A percentile compares a stretch with the other conserved stretches of the same genome.
Evolutionary conservation across 2,888 invertebrate species (phyloP).

Genomic region (Machimus rusticus): DNA sequence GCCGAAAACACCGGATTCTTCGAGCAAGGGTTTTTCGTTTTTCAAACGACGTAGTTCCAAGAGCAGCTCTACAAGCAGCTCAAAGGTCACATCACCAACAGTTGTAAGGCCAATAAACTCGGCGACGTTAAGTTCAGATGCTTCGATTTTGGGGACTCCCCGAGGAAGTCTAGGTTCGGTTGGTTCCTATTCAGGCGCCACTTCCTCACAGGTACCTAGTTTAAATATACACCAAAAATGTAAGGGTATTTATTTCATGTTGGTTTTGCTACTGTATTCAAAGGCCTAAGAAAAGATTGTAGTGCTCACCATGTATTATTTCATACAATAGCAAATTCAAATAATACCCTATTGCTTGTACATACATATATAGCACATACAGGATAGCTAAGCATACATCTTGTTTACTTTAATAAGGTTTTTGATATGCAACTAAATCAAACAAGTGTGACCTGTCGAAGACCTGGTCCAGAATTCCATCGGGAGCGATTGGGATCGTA

Average conservation of each 20-base stretch:
- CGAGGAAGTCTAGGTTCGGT: conserved; percentile 60
- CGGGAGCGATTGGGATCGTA: conserved; percentile 61
- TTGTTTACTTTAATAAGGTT: conserved; percentile 33
- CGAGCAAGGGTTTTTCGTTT: conserved; percentile 59
- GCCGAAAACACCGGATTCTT: conserved; percentile 61
- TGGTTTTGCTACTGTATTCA: too few relatives aligned
- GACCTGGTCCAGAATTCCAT: conserved; percentile 53
- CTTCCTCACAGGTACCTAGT: conserved; percentile 26
- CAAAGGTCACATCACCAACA: conserved; percentile 37
- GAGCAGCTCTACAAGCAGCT: conserved; percentile 54
- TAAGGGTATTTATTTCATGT: too few relatives aligned
- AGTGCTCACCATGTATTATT: too few relatives aligned
- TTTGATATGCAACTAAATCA: conserved; percentile 45
- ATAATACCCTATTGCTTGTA: too few relatives aligned
- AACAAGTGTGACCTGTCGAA: conserved; percentile 42
- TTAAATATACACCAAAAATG: neutral
- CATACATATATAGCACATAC: too few relatives aligned
- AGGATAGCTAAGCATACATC: neutral
- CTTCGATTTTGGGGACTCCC: conserved; percentile 60
- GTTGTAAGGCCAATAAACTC: conserved; percentile 59
- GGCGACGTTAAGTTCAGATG: conserved; percentile 60
- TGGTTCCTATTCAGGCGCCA: conserved; percentile 54
- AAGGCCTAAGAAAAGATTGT: too few relatives aligned
- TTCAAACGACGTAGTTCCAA: conserved; percentile 60
- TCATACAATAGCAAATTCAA: too few relatives aligned